Conservation (phyloP, 1,140 invertebrate genomes). For the Bombus fervidus region DNA sequence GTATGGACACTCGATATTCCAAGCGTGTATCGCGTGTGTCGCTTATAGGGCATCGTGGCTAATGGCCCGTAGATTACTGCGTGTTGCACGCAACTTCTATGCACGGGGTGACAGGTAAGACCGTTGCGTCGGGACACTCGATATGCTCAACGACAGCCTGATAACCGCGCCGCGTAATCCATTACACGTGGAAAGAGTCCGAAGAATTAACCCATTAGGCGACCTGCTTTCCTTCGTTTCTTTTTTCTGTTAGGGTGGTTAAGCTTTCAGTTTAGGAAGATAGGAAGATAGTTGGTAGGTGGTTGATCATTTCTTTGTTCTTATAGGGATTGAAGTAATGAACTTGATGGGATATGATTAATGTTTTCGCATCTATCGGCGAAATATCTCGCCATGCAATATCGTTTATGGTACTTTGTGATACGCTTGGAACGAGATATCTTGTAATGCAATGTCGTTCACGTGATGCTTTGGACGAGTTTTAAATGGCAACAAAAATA, state of each 20-base stretch:
- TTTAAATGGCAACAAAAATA: no score
- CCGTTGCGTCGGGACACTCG: constrained; percentile 58
- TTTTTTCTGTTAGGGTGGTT: background rate
- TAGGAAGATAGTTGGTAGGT: no score
- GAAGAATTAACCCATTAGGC: constrained; percentile 32
- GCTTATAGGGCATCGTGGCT: constrained; percentile 70
- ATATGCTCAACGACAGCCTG: constrained; percentile 53
- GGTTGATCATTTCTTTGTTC: no score
- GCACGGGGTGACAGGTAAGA: constrained; percentile 56
- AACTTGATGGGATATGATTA: no score
- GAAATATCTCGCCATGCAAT: no score
- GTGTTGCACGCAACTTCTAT: constrained; percentile 74
- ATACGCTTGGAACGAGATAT: no score
- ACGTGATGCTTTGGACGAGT: no score
- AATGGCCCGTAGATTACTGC: constrained; percentile 79
- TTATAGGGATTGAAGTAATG: no score
- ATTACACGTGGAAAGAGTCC: constrained; percentile 12
- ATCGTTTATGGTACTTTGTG: no score
- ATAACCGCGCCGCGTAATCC: constrained; percentile 51
- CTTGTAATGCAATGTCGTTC: no score
- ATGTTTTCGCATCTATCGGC: no score
- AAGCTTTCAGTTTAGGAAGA: no score
- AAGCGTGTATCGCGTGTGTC: constrained; percentile 78
- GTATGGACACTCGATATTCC: constrained; percentile 76
- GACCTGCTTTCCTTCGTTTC: background rate